These are phyloP conservation scores for Trissolcus brochymenae DNA, from an alignment of 2,888 invertebrate species.

Conservation along the genomic window DNA sequence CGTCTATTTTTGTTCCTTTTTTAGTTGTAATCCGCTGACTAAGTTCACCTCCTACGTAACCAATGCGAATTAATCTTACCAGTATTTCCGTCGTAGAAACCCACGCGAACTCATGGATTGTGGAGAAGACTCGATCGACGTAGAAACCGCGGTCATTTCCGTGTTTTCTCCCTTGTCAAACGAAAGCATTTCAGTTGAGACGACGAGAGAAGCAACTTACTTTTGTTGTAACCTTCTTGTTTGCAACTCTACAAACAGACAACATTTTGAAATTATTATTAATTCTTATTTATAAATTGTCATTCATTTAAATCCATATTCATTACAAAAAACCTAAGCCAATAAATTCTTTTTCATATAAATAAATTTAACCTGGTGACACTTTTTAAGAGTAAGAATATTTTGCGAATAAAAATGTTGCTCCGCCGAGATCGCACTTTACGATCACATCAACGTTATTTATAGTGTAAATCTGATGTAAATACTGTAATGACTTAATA, in stretches of 20 bases:
- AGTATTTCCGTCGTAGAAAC: slow-evolving; percentile 52
- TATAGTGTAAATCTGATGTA: slow-evolving; percentile 18
- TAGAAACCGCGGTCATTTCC: slow-evolving; percentile 59
- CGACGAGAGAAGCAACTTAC: slow-evolving; percentile 47
- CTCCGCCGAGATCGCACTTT: background rate
- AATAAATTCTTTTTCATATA: no score
- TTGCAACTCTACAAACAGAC: no score
- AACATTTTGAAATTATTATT: no score
- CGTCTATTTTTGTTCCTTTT: slow-evolving; percentile 16
- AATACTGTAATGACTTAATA: slow-evolving; percentile 42
- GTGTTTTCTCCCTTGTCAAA: slow-evolving; percentile 59
- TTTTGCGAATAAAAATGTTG: no score
- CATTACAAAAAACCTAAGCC: no score
- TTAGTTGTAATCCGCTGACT: slow-evolving; percentile 40
- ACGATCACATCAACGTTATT: slow-evolving; percentile 22
- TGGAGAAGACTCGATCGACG: slow-evolving; percentile 56
- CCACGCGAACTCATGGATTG: slow-evolving; percentile 54
- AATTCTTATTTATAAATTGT: background rate
- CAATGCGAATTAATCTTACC: slow-evolving; percentile 58
- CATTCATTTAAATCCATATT: slow-evolving; percentile 1
- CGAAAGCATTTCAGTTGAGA: slow-evolving; percentile 47
- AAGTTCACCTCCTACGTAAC: slow-evolving; percentile 66
- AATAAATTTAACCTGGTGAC: slow-evolving; percentile 3
- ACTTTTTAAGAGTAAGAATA: no score
- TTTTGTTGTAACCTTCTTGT: slow-evolving; percentile 37